Base-by-base conservation (phyloP, 2,888 invertebrate genomes). In the Pyrocoelia pectoralis region DNA sequence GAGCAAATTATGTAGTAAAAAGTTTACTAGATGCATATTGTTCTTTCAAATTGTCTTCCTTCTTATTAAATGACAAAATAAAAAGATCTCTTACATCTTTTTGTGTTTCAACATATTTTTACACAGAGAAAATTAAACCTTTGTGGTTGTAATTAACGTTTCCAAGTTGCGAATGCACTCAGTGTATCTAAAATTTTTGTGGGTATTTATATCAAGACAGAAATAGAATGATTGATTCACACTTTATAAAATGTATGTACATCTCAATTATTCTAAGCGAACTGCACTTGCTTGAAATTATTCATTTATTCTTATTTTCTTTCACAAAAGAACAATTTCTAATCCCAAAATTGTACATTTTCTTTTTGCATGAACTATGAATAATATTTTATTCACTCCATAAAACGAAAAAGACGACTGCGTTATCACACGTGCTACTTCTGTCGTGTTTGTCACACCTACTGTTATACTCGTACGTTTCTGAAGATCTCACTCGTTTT, bases 11-110 rank as follows among this genome's bases (percentile, higher is more conserved):
- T 69, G 70, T 71, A 71, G 70, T 69, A 72, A 73, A 74, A 62
- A 75, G 71, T 76, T 76, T 72, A 74, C 74, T 76, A 76, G 74
- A 65, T 64, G 65, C 66, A 72, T 71, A 74, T 77, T 76, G 75
- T 75, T 73, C 71, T 67, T 61, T 41, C 64, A 46, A 46, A 46
- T 53, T 67, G 67, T 57, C 61, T 69, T 70, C 66, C 65, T 68
- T 67, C n/a, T 43, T 33, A 14, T 28, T 17, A 55, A 55, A 55
- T 19, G 46, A n/a, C 13, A 29, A 49, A 28, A 29, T 24, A 28
- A 12, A 18, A 14, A 46, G 41, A 24, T n/a, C 9, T 8, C 15
- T 46, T 64, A 59, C 59, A 59, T 64, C 50, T 1, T 53, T 56
- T 46, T 49, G 28, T 48, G 17, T 41, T 41, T 48, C 38, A 53